Base-by-base conservation (phyloP, 2,113 vertebrate genomes). In the Sarotherodon lohbergeri region DNA sequence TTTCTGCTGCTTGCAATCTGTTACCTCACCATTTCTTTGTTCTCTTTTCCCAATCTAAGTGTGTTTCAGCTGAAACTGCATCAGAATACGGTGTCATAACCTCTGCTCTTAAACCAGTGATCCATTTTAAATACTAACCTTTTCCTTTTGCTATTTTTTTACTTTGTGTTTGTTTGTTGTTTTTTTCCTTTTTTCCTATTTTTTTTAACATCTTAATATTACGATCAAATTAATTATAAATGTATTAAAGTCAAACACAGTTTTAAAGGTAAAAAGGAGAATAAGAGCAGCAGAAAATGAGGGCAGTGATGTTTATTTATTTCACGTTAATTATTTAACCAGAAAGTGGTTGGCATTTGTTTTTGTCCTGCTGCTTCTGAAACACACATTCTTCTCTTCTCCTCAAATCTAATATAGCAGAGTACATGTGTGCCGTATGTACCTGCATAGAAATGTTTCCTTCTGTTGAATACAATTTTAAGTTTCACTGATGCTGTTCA, bases 1-100 rank as follows among this genome's bases (percentile, higher is more conserved):
- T 94, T 76, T 73, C 78, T 89, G 87, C 86, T 86, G 84, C 91
- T 86, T 24, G 16, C 76, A 81, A 19, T 84, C n/a, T 71, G 39
- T 52, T 36, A 17, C 1, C 76, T 54, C 32, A 76, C 29, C 9
- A 22, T 84, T 84, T 41, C 32, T 54, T 73, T 71, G 48, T 55
- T 43, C 22, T 13, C 32, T 55, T 83, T 12, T 54, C 54, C 24
- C 3, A 6, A 34, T 16, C 56, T 43, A 83, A 48, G 36, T 52
- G n/a, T 22, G 4, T 32, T 82, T 63, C 81, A 11, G 14, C 48
- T 83, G 34, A 50, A 78, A 32, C 46, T 12, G 27, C 16, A 19
- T 78, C 46, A 32, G 27, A 50, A 50, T 78, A 32, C 1, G 1
- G 27, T 52, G 17, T 19, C 71, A n/a, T 78, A n/a, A 36, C 22